phyloP scores from a whole-genome alignment of 2,113 vertebrate genomes.

The Pholis gunnellus region DNA sequence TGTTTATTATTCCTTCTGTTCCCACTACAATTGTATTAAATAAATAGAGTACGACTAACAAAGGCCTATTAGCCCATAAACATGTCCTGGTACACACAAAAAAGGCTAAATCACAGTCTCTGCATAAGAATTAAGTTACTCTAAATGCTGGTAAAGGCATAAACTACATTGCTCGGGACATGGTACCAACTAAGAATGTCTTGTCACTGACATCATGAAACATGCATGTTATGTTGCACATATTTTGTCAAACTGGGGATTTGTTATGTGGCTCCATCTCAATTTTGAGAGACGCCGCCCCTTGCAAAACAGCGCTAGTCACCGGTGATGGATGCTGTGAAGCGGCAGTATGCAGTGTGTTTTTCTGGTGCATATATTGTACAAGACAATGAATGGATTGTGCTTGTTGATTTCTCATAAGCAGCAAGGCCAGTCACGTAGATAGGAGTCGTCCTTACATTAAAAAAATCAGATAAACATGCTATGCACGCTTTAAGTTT shows the following conservation, averaged over 20 bases:
- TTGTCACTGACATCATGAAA: constrained; percentile 55
- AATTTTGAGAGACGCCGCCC: constrained; percentile 34
- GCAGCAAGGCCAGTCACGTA: not conserved
- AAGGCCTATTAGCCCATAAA: constrained; percentile 85
- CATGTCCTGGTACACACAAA: constrained; percentile 79
- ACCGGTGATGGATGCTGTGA: constrained; percentile 37
- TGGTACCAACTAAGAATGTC: constrained; percentile 43
- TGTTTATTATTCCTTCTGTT: constrained; percentile 95
- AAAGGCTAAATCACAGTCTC: constrained; percentile 74
- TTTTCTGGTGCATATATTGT: not conserved
- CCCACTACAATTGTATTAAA: constrained; percentile 90
- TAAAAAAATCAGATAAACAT: not conserved
- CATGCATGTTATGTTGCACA: constrained; percentile 58
- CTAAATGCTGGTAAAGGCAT: constrained; percentile 57
- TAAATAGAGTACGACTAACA: constrained; percentile 85
- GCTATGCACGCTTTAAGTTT: not conserved
- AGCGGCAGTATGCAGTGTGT: constrained; percentile 1
- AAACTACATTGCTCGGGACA: constrained; percentile 43
- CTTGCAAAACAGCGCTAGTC: constrained; percentile 38
- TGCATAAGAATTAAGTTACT: constrained; percentile 74
- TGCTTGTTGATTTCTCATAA: constrained; percentile 12
- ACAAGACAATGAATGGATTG: constrained; percentile 15
- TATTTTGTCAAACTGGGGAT: constrained; percentile 46
- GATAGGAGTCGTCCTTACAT: not conserved
- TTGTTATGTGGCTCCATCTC: constrained; percentile 43